Percentiles rank a stretch among this genome's conserved stretches.
These are phyloP conservation scores for Serilophus lunatus DNA, from an alignment of 2,113 vertebrate genomes.

Conservation along the genomic window DNA sequence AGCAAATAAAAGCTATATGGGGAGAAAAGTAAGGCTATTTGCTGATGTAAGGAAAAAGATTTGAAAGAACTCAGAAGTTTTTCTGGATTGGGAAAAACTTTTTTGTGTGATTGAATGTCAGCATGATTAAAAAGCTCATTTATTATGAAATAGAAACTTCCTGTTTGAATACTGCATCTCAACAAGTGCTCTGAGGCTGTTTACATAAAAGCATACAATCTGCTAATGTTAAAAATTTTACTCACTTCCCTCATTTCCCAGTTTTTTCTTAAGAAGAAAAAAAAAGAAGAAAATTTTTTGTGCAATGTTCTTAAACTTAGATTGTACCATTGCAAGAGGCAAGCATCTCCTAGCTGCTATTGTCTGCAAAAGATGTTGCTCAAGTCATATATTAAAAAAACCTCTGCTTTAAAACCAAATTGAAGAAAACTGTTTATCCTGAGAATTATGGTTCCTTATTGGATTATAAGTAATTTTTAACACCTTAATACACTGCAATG, in stretches of 20 bases:
- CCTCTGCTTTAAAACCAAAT: background rate
- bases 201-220: slow-evolving; percentile 22
- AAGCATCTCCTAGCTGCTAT: background rate
- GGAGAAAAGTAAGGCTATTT: background rate
- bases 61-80: background rate
- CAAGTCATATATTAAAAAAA: background rate
- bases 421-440: background rate
- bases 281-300: background rate
- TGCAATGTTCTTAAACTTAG: background rate
- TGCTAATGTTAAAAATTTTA: slow-evolving; percentile 3
- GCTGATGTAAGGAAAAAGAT: background rate
- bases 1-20: background rate
- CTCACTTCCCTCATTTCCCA: background rate
- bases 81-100: background rate
- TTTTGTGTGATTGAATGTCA: background rate
- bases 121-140: slow-evolving; percentile 6
- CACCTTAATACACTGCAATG: background rate
- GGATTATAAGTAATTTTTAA: background rate
- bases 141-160: slow-evolving; percentile 14
- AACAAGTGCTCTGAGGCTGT: background rate
- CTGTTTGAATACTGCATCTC: background rate
- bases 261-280: background rate
- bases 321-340: background rate
- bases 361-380: background rate
- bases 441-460: background rate